phyloP scores from a whole-genome alignment of 2,888 invertebrate genomes.

The Bibio marci region DNA sequence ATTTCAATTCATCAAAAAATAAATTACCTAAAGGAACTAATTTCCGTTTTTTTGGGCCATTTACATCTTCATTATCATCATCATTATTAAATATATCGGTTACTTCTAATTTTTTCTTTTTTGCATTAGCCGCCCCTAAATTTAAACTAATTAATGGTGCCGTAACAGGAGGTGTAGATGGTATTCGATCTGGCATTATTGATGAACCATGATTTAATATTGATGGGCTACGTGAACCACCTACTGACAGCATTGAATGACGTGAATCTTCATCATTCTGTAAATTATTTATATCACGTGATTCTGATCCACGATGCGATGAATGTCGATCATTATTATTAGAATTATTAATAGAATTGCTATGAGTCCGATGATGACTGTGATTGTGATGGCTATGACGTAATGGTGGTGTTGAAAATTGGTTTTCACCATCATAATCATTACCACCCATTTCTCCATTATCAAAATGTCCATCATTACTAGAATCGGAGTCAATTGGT shows the following conservation, averaged over 20 bases:
- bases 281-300: slow-evolving; percentile 18
- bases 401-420: too few relatives aligned
- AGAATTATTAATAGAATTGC: slow-evolving; percentile 5
- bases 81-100: slow-evolving; percentile 77
- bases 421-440: background rate
- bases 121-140: slow-evolving; percentile 28
- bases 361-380: slow-evolving; percentile 3
- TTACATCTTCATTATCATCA: slow-evolving; percentile 46
- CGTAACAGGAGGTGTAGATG: slow-evolving; percentile 20
- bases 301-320: slow-evolving; percentile 21
- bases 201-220: slow-evolving; percentile 11
- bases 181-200: slow-evolving; percentile 11
- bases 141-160: slow-evolving; percentile 29
- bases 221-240: slow-evolving; percentile 9
- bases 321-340: slow-evolving; percentile 7
- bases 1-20: background rate
- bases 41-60: slow-evolving; percentile 50
- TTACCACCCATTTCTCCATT: background rate
- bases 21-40: slow-evolving; percentile 51
- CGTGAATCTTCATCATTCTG: slow-evolving; percentile 29
- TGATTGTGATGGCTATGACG: background rate
- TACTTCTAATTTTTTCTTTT: slow-evolving; percentile 60
- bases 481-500: slow-evolving; percentile 57
- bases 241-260: slow-evolving; percentile 23
- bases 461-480: slow-evolving; percentile 13